These are phyloP conservation scores for Struthidea cinerea DNA, from an alignment of 2,113 vertebrate genomes.

Conservation along the genomic window DNA sequence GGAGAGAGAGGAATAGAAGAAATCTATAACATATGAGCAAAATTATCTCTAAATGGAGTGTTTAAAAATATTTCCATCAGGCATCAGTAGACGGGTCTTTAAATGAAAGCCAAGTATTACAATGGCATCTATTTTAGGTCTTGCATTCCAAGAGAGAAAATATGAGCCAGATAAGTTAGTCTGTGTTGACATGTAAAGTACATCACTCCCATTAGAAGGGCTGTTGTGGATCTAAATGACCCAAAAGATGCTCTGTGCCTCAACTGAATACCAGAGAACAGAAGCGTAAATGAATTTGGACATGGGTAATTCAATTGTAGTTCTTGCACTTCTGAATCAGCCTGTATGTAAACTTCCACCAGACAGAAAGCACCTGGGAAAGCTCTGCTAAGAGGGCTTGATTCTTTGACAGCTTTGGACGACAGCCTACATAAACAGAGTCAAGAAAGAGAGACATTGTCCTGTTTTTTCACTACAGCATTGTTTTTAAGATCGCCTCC, in stretches of 20 bases:
- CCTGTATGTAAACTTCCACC: background rate
- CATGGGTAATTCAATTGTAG: background rate
- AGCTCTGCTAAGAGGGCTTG: background rate
- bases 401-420: constrained; percentile 56
- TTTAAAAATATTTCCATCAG: constrained; percentile 51
- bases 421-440: constrained; percentile 41
- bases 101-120: constrained; percentile 52
- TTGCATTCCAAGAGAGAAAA: constrained; percentile 53
- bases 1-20: background rate
- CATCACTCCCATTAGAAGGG: background rate
- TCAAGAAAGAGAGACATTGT: constrained; percentile 21
- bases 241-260: constrained; percentile 23
- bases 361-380: constrained; percentile 48
- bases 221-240: constrained; percentile 20
- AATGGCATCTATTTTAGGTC: constrained; percentile 54
- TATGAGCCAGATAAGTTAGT: constrained; percentile 46
- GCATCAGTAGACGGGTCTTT: constrained; percentile 34
- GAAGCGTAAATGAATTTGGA: background rate
- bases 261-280: background rate
- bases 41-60: constrained; percentile 30
- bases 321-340: constrained; percentile 9
- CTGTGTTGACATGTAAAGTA: constrained; percentile 50
- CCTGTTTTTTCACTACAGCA: constrained; percentile 4
- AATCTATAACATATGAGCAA: constrained; percentile 16
- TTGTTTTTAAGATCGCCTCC: background rate